phyloP scores from a whole-genome alignment of 2,797 vertebrate species.

The Chaetodon trifasciatus region DNA sequence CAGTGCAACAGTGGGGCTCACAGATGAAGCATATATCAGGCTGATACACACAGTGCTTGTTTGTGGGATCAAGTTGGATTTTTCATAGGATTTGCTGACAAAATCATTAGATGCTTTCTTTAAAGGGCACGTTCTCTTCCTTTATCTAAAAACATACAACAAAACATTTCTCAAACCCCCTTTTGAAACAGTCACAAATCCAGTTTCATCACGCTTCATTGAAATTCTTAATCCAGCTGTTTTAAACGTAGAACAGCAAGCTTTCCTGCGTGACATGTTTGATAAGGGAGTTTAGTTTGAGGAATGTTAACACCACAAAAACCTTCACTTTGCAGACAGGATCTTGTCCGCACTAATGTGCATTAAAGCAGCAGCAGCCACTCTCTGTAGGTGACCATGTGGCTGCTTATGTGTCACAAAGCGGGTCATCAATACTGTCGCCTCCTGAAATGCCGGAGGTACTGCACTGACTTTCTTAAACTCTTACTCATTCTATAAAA shows the following conservation, averaged over 20 bases:
- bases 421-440: background rate
- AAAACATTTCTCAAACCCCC: background rate
- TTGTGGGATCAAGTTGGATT: background rate
- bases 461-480: background rate
- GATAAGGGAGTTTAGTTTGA: too few species aligned
- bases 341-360: background rate
- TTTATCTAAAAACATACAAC: background rate
- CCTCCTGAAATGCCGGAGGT: background rate
- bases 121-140: background rate
- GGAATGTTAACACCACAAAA: background rate
- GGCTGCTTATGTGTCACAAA: background rate
- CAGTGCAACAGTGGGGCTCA: background rate
- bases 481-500: background rate
- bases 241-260: too few species aligned
- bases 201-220: too few species aligned
- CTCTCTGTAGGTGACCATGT: background rate
- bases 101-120: background rate
- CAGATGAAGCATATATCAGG: background rate
- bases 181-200: background rate
- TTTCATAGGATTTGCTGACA: constrained; percentile 5
- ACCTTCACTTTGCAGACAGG: background rate
- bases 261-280: too few species aligned
- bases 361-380: background rate
- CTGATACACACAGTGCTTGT: background rate
- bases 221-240: too few species aligned